Evolutionary conservation across 2,797 vertebrate species (phyloP), one percentile per base, ranked within the genome.

Genomic region (Sorex maritimensis): DNA sequence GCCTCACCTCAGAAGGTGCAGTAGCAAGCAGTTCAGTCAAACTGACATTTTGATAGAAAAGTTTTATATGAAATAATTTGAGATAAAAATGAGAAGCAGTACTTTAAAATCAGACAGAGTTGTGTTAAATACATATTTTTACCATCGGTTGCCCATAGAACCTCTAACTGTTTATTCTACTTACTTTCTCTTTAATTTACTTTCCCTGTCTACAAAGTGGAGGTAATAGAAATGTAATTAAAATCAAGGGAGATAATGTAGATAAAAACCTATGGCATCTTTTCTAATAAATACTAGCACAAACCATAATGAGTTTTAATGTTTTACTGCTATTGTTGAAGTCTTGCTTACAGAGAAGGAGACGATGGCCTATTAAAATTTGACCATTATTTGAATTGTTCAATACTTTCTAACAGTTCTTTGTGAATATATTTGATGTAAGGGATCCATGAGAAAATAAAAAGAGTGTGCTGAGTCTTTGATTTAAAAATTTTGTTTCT

Each of bases 401-500:
- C 65, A 89, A n/a, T 83, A 17, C 8, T 0, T 96, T 94, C 23
- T 77, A 30, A 23, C 9, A 61, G 46, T 9, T 95, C 81, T 91
- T 94, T 72, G 26, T 79, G 79, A 95, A n/a, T 58, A 11, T 13
- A 30, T 85, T 88, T 92, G 69, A 87, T 81, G 2, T 5, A 94
- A 94, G 81, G n/a, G 9, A 67, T 96, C 84, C 87, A 58, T n/a
- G 38, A 94, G 83, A 96, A 97, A 92, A 81, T 52, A 81, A 95
- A 97, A 94, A 5, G 17, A 58, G 58, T 19, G 65, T 90, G 52
- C 79, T 92, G 90, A 96, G 88, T 12, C 28, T 92, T 67, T 95
- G 74, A 94, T 97, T 93, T 92, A 30, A 81, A 96, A 93, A 74
- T 92, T 92, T 91, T 95, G 30, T 97, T 96, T 95, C 94, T 96